These are phyloP conservation scores for Heterocephalus glaber DNA, from an alignment of 2,113 vertebrate species.

Conservation along the genomic window DNA sequence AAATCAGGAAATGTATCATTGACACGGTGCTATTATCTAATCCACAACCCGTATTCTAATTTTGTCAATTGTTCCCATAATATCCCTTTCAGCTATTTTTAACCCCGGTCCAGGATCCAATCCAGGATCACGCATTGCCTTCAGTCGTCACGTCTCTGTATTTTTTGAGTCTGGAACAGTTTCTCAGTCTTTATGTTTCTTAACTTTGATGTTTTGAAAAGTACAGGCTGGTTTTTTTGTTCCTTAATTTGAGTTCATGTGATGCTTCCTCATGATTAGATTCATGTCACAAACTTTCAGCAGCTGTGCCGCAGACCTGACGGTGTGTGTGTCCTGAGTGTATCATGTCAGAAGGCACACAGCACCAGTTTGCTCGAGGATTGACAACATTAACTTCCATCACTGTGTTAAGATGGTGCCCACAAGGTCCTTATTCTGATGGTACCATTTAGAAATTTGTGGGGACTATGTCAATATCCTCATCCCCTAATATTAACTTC, in stretches of 20 bases:
- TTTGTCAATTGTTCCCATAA: slow-evolving; percentile 28
- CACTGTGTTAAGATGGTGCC: background rate
- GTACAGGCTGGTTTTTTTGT: slow-evolving; percentile 5
- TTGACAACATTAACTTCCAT: background rate
- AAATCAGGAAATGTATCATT: background rate
- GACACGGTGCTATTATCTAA: background rate
- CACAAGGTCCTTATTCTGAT: background rate
- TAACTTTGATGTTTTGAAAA: slow-evolving; percentile 37
- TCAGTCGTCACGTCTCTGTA: background rate
- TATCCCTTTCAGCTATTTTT: slow-evolving; percentile 36
- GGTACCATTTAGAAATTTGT: background rate
- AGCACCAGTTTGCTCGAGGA: background rate
- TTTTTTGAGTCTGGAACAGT: slow-evolving; percentile 20
- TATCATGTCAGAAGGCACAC: background rate
- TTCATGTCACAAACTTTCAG: background rate
- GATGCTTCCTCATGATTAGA: slow-evolving; percentile 2
- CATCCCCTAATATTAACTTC: background rate
- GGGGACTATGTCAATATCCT: background rate
- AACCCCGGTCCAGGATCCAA: background rate
- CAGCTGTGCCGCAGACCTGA: background rate
- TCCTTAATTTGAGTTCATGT: background rate
- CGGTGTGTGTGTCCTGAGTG: background rate
- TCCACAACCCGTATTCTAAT: slow-evolving; percentile 20
- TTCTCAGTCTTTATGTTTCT: slow-evolving; percentile 13
- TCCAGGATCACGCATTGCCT: slow-evolving; percentile 24